phyloP scores from a whole-genome alignment of 2,888 invertebrate genomes.

The Heteromyza rotundicornis region DNA sequence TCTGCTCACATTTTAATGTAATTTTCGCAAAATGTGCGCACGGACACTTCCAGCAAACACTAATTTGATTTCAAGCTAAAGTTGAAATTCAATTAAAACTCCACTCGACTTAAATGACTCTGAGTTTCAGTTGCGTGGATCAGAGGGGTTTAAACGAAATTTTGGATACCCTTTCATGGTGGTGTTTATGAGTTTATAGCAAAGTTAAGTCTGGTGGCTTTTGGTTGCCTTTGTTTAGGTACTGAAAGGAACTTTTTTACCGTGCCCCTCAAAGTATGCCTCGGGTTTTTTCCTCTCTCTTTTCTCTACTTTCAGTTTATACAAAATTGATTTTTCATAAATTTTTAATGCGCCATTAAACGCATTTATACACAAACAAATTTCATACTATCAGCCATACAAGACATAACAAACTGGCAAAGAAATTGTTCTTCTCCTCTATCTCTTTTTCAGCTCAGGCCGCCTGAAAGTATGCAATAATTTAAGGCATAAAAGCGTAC shows the following conservation, averaged over 20 bases:
- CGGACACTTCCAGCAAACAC: slow-evolving; percentile 32
- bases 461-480: slow-evolving; percentile 53
- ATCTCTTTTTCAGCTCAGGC: not conserved
- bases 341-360: slow-evolving; percentile 36
- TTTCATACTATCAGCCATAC: not conserved
- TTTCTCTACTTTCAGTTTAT: not conserved
- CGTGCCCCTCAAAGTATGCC: too few relatives aligned
- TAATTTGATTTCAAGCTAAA: slow-evolving; percentile 55
- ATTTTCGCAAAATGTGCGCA: slow-evolving; percentile 35
- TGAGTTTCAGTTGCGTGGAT: too few relatives aligned
- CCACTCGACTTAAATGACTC: too few relatives aligned
- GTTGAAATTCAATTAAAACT: slow-evolving; percentile 54
- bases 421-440: slow-evolving; percentile 16
- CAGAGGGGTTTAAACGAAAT: too few relatives aligned
- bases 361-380: slow-evolving; percentile 8
- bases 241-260: too few relatives aligned
- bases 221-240: too few relatives aligned
- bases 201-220: too few relatives aligned
- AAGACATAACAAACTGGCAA: slow-evolving; percentile 14
- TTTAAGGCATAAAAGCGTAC: slow-evolving; percentile 31
- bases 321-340: slow-evolving; percentile 38
- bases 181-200: too few relatives aligned
- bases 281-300: too few relatives aligned
- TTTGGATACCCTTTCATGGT: too few relatives aligned
- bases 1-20: slow-evolving; percentile 42